Base-by-base conservation (phyloP, 1,140 invertebrate species). In the Saccostrea glomerata region DNA sequence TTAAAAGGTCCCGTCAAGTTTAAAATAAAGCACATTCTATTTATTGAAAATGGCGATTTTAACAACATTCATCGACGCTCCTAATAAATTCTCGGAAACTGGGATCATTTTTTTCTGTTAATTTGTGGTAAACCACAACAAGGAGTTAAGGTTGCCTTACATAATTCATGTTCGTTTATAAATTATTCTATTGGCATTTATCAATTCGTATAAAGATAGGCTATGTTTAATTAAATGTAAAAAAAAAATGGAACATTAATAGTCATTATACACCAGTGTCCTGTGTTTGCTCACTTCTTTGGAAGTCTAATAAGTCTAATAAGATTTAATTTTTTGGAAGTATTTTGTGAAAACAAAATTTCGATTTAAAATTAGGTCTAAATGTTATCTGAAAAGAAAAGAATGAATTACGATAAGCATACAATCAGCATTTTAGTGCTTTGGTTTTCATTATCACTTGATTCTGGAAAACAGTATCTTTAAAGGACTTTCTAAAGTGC, bases 51-150 rank as follows among this genome's bases (percentile, higher is more conserved):
- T 47, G 47, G 9, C 47, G 47, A 47, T 47, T 47, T 47, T 47
- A 47, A 63, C 58, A 63, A 0, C 15, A 36, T 25, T 7, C 12
- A 25, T n/a, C 30, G 13, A 77, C 70, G 36, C 13, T 77, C 25
- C 70, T 25, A 7, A 25, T 77, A 12, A 13, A 77, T 77, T 77
- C 70, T 25, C 70, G 25, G 25, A 36, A 30, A 73, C 66, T 73
- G n/a, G 23, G 23, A 13, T 4, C 25, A 73, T 73, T 30, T 36
- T 36, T 30, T 12, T 2, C 25, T 30, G 23, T 13, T 77, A 30
- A 77, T 77, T 77, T 30, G 70, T 30, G 70, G 70, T 25, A 25
- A 30, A 77, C 70, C 70, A 77, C 70, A 77, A 77, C 70, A 77
- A 77, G 25, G 70, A 13, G 9, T 17, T 30, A 0, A 77, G 11